Base-by-base conservation (phyloP, 2,113 vertebrate species). In the Perca flavescens region DNA sequence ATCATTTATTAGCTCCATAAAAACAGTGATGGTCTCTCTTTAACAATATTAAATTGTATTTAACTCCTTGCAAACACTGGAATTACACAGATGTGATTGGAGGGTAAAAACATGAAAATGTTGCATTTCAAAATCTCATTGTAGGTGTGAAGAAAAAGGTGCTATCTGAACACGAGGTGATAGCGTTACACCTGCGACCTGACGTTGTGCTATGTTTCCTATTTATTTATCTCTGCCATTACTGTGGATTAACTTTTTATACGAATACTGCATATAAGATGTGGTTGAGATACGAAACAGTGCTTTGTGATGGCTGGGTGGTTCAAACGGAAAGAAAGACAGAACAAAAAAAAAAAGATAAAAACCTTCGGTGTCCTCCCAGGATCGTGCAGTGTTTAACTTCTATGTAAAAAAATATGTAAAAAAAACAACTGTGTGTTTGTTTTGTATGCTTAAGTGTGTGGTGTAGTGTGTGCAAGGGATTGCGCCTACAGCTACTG, bases 51-150 rank as follows among this genome's bases (percentile, higher is more conserved):
- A 91, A 78, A 90, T 90, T 85, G 31, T 82, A 90, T 94, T 89
- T 91, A 92, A 94, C 88, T 89, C 80, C 86, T 60, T 91, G 62
- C 80, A 92, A 94, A 94, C 94, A 95, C 95, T 95, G 94, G 94
- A 95, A 88, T 80, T 80, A 79, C 43, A 69, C 49, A 68, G 61
- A 84, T 53, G 57, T 78, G 47, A 72, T 65, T 3, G 13, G 52
- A 62, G 54, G 58, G 78, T 66, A 80, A 64, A 88, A 78, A 68
- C 73, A 72, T 62, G 34, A 63, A 74, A 74, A 73, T 71, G 54
- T 77, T 57, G 28, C 43, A 56, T 73, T 78, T 81, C 65, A n/a
- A 66, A 72, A 19, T 77, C 75, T 76, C 34, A 62, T 69, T 19
- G 49, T 11, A n/a, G 75, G 73, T 67, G 80, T 63, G 14, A 67